Conservation (phyloP, 1,140 invertebrate genomes). For the Tetramorium parvispinum region DNA sequence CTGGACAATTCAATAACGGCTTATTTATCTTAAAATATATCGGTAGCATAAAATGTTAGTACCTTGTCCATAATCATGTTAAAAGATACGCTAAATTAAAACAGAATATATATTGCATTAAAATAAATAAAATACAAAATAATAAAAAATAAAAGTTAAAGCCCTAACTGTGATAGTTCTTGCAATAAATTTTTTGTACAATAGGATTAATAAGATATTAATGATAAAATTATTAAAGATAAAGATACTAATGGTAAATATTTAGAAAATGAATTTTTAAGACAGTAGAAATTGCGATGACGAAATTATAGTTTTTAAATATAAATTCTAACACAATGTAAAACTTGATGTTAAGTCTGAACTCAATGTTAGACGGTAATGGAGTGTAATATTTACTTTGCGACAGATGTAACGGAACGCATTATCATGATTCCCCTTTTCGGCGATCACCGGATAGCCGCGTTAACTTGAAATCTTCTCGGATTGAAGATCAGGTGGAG, state of each 20-base stretch:
- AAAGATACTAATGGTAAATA: neutral
- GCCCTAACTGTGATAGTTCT: neutral
- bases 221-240: too few species aligned
- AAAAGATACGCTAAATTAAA: too few species aligned
- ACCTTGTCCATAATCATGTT: too few species aligned
- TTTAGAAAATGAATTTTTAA: neutral
- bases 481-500: conserved; percentile 16
- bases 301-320: neutral
- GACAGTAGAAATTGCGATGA: neutral
- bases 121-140: too few species aligned
- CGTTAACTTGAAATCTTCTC: conserved; percentile 21
- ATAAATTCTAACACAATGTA: neutral
- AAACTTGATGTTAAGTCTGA: neutral
- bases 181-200: neutral
- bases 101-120: too few species aligned
- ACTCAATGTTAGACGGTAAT: neutral
- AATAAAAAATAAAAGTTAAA: too few species aligned
- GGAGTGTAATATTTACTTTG: neutral
- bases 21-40: too few species aligned
- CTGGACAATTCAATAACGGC: too few species aligned
- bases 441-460: neutral
- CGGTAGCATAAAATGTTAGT: too few species aligned
- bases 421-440: neutral
- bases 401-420: neutral
- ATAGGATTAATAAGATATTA: too few species aligned